These are phyloP conservation scores for Nibea albiflora DNA, from an alignment of 2,113 vertebrate genomes.

Conservation along the genomic window DNA sequence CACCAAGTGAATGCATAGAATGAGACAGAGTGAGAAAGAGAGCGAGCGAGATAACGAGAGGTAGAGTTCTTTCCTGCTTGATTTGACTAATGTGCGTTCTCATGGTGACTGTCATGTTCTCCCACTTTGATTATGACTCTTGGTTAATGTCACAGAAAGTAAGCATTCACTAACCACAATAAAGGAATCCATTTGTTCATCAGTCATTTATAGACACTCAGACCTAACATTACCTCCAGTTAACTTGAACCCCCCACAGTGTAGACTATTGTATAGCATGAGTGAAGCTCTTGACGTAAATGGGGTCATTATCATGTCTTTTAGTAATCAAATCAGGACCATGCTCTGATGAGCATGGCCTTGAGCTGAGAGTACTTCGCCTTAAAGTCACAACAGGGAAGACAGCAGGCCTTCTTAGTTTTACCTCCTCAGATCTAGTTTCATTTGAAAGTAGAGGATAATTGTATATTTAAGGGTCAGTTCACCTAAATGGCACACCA, in stretches of 20 bases:
- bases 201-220: slow-evolving; percentile 7
- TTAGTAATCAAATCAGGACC: slow-evolving; percentile 76
- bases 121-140: slow-evolving; percentile 12
- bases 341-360: slow-evolving; percentile 58
- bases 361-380: slow-evolving; percentile 44
- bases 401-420: slow-evolving; percentile 44
- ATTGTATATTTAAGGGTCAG: slow-evolving; percentile 19
- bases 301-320: slow-evolving; percentile 73
- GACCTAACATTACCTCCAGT: slow-evolving; percentile 31
- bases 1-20: slow-evolving; percentile 24
- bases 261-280: slow-evolving; percentile 33
- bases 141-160: slow-evolving; percentile 46
- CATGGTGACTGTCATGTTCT: slow-evolving; percentile 35
- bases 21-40: slow-evolving; percentile 9
- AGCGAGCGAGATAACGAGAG: slow-evolving; percentile 5
- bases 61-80: slow-evolving; percentile 43
- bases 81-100: slow-evolving; percentile 54
- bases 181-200: slow-evolving; percentile 32
- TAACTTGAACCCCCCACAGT: slow-evolving; percentile 36
- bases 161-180: slow-evolving; percentile 1
- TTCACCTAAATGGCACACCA: neutral
- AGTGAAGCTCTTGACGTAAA: slow-evolving; percentile 61
- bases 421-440: slow-evolving; percentile 26
- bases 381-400: slow-evolving; percentile 43
- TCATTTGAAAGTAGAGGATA: slow-evolving; percentile 21